phyloP scores from a whole-genome alignment of 2,888 invertebrate genomes.

The Callyntrura guangdongensis region DNA sequence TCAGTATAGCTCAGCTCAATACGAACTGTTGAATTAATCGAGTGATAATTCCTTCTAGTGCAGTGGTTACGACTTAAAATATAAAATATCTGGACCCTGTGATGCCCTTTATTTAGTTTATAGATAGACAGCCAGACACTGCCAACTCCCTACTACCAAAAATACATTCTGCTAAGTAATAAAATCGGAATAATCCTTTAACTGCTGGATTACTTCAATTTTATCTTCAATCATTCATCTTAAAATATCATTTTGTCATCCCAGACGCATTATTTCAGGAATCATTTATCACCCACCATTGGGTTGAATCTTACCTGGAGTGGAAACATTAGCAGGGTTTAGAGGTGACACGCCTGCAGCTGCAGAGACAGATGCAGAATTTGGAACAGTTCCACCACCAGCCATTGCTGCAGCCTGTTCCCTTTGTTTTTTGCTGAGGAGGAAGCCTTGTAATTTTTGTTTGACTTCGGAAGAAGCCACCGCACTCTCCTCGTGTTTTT shows the following conservation, averaged over 20 bases:
- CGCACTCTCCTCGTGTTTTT: conserved; percentile 98
- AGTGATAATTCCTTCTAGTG: no score
- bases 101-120: no score
- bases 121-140: no score
- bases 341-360: conserved; percentile 50
- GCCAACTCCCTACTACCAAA: no score
- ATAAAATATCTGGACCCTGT: no score
- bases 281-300: background rate
- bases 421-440: conserved; percentile 92
- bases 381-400: conserved; percentile 84
- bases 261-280: background rate
- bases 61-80: no score
- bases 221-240: no score
- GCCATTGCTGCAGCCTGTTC: conserved; percentile 90
- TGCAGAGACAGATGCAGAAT: conserved; percentile 25
- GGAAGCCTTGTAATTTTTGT: conserved; percentile 94
- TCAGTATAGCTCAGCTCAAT: no score
- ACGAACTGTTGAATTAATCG: no score
- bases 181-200: no score
- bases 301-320: conserved; percentile 49
- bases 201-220: no score
- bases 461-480: conserved; percentile 98
- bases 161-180: no score
- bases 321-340: conserved; percentile 55
- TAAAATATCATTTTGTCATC: background rate